Conservation (phyloP, 2,113 vertebrate species). For the Rhodinocichla rosea region DNA sequence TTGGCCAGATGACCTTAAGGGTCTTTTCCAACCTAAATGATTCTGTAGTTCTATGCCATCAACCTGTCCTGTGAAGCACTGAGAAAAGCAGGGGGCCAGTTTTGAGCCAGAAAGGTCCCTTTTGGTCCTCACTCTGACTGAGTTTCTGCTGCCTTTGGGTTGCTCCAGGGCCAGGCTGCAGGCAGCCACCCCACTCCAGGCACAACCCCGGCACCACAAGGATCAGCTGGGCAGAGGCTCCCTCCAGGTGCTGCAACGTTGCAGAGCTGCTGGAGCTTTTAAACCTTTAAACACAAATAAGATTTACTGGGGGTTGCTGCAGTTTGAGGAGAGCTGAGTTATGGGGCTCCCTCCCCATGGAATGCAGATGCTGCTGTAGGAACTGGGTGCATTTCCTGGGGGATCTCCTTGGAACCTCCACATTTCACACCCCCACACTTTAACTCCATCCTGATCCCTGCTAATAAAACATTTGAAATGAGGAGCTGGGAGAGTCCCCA, state of each 20-base stretch:
- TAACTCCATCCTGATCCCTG: background rate
- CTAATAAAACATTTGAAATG: background rate
- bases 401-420: background rate
- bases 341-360: rapidly evolving
- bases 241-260: background rate
- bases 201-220: rapidly evolving
- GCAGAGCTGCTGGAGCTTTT: background rate
- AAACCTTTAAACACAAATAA: background rate
- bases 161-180: background rate
- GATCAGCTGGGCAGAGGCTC: background rate
- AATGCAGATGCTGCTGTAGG: background rate
- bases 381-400: background rate
- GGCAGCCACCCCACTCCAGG: background rate
- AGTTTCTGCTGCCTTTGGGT: background rate
- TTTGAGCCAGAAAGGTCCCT: background rate
- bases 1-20: background rate
- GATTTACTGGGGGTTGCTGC: background rate
- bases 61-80: background rate
- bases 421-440: rapidly evolving
- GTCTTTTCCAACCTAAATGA: background rate
- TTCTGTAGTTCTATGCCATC: rapidly evolving
- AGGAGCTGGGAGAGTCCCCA: background rate
- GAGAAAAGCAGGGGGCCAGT: rapidly evolving
- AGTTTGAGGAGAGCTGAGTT: background rate
- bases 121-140: background rate